phyloP scores from a whole-genome alignment of 1,140 invertebrate genomes.

The Diorhabda sublineata region DNA sequence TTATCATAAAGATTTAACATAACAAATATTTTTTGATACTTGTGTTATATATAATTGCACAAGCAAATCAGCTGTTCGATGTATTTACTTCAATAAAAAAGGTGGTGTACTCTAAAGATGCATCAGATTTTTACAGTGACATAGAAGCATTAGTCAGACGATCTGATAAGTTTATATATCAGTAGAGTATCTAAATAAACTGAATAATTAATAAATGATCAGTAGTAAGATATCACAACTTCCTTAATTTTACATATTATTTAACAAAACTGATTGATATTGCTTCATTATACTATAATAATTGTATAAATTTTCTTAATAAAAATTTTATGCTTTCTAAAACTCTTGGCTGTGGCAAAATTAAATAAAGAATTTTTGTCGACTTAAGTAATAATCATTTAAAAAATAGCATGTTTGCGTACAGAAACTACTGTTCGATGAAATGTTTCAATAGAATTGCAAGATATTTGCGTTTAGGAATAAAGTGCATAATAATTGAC shows the following conservation, averaged over 20 bases:
- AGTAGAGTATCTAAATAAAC: background rate
- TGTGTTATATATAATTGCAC: no score
- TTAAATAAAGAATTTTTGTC: constrained; percentile 11
- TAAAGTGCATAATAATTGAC: no score
- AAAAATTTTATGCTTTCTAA: constrained; percentile 22
- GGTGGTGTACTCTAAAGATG: no score
- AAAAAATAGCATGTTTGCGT: constrained; percentile 3
- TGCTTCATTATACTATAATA: constrained; percentile 17
- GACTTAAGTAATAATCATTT: constrained; percentile 13
- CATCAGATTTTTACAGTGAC: no score
- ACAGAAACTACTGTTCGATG: background rate
- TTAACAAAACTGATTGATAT: constrained; percentile 4
- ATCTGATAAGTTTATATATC: background rate
- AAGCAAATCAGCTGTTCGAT: no score
- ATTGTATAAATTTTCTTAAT: constrained; percentile 17
- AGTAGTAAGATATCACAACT: background rate
- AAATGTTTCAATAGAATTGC: background rate
- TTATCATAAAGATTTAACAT: no score
- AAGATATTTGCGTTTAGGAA: no score
- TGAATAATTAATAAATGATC: background rate
- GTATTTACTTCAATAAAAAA: no score
- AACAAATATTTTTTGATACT: no score
- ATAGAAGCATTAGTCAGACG: no score
- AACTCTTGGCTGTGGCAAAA: constrained; percentile 12
- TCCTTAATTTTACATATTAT: background rate